Evolutionary conservation across 2,888 invertebrate species (phyloP).

Genomic region (Taphrorychus bicolor): DNA sequence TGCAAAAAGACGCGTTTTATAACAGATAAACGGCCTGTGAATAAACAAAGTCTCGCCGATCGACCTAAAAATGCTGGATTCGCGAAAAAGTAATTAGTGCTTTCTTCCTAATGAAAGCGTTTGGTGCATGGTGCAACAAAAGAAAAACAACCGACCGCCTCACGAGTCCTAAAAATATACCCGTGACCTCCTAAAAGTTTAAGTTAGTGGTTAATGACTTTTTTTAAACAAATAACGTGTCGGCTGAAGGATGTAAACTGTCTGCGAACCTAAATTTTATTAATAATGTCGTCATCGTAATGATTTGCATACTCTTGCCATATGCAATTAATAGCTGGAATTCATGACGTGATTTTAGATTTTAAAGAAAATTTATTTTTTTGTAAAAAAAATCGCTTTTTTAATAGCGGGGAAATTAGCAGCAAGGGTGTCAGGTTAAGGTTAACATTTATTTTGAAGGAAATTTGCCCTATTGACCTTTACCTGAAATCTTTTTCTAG

Average conservation of each 20-base stretch:
- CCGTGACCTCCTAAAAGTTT: slow-evolving; percentile 36
- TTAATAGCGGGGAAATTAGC: too few species aligned
- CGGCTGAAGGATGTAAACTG: slow-evolving; percentile 32
- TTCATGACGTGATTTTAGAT: too few species aligned
- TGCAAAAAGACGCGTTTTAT: neutral
- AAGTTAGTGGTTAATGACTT: slow-evolving; percentile 38
- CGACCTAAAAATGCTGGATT: slow-evolving; percentile 37
- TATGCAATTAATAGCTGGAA: neutral
- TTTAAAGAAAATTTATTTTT: too few species aligned
- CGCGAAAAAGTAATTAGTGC: slow-evolving; percentile 38
- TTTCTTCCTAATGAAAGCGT: slow-evolving; percentile 36
- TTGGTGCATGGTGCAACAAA: slow-evolving; percentile 25
- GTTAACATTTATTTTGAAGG: too few species aligned
- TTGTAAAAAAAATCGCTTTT: too few species aligned
- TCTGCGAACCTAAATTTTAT: slow-evolving; percentile 17
- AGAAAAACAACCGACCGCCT: slow-evolving; percentile 9
- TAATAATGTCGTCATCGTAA: neutral
- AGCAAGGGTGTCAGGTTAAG: too few species aligned
- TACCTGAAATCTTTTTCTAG: too few species aligned
- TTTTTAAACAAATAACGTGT: slow-evolving; percentile 34
- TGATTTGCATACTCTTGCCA: neutral
- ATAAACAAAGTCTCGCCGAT: slow-evolving; percentile 38
- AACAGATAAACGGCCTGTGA: neutral
- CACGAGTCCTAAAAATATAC: slow-evolving; percentile 28
- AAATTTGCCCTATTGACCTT: too few species aligned